A percentile compares a stretch with the other conserved stretches of the same genome.
Evolutionary conservation across 2,113 vertebrate species (phyloP).

Genomic region (Indicator maculatus): DNA sequence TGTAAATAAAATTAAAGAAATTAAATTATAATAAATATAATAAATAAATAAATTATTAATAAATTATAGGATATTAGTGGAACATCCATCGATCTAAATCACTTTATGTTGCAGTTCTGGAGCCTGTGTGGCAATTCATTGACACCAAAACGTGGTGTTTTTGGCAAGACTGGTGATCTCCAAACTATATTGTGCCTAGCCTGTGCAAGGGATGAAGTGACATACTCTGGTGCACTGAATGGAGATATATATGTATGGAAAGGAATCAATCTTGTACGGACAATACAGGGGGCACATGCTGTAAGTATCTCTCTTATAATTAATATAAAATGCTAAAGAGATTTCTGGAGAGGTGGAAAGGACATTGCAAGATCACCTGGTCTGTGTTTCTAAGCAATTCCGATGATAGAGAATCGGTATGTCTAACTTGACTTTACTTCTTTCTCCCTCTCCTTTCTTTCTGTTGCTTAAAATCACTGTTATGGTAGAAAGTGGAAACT

Average conservation of each 20-base stretch:
- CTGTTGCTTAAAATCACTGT: not conserved
- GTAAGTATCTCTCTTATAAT: conserved; percentile 76
- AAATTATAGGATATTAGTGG: not conserved
- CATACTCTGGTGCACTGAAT: conserved; percentile 95
- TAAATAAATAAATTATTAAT: no score
- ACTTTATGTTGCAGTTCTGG: conserved; percentile 88
- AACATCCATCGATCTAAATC: not conserved
- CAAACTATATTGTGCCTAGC: conserved; percentile 98
- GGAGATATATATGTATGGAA: conserved; percentile 99
- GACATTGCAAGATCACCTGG: not conserved
- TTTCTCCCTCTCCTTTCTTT: not conserved
- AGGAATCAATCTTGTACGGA: conserved; percentile 91
- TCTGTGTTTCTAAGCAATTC: not conserved
- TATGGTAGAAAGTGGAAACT: not conserved
- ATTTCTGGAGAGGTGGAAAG: not conserved
- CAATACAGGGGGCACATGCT: conserved; percentile 94
- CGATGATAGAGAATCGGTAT: not conserved
- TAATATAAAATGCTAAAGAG: not conserved
- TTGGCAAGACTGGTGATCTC: conserved; percentile 97
- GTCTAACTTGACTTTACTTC: not conserved
- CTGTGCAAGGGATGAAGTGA: conserved; percentile 94
- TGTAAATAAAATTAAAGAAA: no score
- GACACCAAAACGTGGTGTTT: conserved; percentile 94
- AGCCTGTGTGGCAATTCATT: conserved; percentile 96
- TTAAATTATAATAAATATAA: no score